Evolutionary conservation across 2,797 vertebrate species (phyloP), one percentile per base, ranked within the genome.

Genomic region (Sphaeramia orbicularis): DNA sequence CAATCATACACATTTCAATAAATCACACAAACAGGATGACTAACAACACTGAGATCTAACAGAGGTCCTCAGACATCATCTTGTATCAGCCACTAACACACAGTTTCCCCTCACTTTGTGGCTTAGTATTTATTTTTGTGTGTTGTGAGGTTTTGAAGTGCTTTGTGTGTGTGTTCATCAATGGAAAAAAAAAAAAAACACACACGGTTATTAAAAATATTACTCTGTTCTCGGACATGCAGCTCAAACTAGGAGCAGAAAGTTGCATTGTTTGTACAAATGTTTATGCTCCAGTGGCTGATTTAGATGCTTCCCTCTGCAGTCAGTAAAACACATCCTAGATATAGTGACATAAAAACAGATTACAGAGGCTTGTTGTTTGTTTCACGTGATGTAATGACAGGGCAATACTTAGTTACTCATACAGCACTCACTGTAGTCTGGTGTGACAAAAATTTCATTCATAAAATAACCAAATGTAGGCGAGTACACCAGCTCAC

Each of bases 1-100:
- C 80, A 79, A 74, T 84, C 78, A 89, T 84, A 83, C 82, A 83
- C 62, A 42, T 76, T 81, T 89, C 64, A 85, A 86, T 77, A 88
- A 86, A 82, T 88, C 84, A 91, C 81, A 91, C 68, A 76, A 44
- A 75, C 42, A 80, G 48, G 62, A 65, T 86, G 63, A 83, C 56
- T 64, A 62, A 82, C 35, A 53, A 78, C 65, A 77, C 50, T 65
- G 37, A 71, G 35, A 43, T 71, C 55, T 73, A 77, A 71, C 11
- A 53, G 61, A 83, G 75, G 75, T 81, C 71, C 55, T 75, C 59
- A 72, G 69, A 75, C 66, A 87, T 88, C 71, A 68, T 82, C 67
- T 73, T 71, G 36, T 66, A 72, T 77, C 84, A 84, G 73, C 81
- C 84, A 81, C 77, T 68, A 55, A 50, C 63, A 79, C 69, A 67